Evolutionary conservation across 2,888 invertebrate genomes (phyloP).

Genomic region (Kryphioiulus occultus): DNA sequence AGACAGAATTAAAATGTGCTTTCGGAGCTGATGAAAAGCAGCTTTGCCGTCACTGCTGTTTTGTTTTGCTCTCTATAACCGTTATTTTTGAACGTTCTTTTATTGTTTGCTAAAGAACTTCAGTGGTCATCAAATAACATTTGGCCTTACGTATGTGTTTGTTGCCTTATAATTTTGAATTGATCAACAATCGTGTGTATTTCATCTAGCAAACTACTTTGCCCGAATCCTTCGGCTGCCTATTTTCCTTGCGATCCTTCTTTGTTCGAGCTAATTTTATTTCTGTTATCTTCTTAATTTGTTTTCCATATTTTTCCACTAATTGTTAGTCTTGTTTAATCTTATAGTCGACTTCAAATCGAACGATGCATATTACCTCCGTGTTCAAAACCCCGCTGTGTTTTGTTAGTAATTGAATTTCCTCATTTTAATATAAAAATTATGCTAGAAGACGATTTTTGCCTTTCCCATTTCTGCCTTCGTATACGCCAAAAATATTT

Average conservation of each 20-base stretch:
- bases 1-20: not conserved
- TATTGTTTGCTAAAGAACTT: not conserved
- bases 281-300: constrained; percentile 40
- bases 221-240: constrained; percentile 3
- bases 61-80: constrained; percentile 18
- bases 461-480: constrained; percentile 28
- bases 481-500: too few species aligned
- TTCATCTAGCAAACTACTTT: constrained; percentile 33
- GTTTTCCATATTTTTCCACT: constrained; percentile 40
- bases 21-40: not conserved
- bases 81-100: not conserved
- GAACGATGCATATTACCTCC: constrained; percentile 40
- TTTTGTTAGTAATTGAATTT: constrained; percentile 40
- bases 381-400: constrained; percentile 40
- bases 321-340: constrained; percentile 40
- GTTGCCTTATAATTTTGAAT: not conserved
- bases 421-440: constrained; percentile 39
- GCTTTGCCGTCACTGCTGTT: not conserved
- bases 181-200: not conserved
- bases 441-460: constrained; percentile 27
- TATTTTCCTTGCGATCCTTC: constrained; percentile 20
- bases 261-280: constrained; percentile 25
- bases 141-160: not conserved
- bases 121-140: not conserved
- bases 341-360: constrained; percentile 40